phyloP scores from a whole-genome alignment of 2,888 invertebrate genomes.

The Ormyrus pomaceus region DNA sequence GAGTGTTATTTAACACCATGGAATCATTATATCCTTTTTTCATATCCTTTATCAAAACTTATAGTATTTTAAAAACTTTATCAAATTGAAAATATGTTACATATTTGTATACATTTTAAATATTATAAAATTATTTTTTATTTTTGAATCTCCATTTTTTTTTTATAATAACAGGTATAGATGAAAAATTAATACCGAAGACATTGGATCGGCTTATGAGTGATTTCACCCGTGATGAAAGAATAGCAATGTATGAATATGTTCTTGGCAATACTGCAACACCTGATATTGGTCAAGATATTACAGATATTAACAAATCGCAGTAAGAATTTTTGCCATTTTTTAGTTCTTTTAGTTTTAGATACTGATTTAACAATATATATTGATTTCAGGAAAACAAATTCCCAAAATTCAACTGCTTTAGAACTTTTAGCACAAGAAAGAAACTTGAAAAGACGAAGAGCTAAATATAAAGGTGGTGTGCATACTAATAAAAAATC shows the following conservation, averaged over 20 bases:
- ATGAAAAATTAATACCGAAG: slow-evolving; percentile 71
- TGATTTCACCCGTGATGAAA: slow-evolving; percentile 74
- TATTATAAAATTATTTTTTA: slow-evolving; percentile 19
- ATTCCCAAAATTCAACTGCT: slow-evolving; percentile 61
- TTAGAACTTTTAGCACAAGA: slow-evolving; percentile 70
- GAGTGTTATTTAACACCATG: slow-evolving; percentile 67
- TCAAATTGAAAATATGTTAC: slow-evolving; percentile 11
- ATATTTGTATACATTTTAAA: neutral
- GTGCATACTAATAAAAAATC: slow-evolving; percentile 74
- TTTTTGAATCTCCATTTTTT: slow-evolving; percentile 46
- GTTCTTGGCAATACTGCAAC: slow-evolving; percentile 69
- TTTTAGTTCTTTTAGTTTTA: slow-evolving; percentile 18
- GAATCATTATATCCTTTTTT: slow-evolving; percentile 73
- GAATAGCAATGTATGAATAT: slow-evolving; percentile 72
- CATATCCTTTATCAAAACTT: slow-evolving; percentile 68
- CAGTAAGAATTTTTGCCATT: slow-evolving; percentile 37
- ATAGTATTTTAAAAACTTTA: slow-evolving; percentile 10
- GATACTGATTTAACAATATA: neutral
- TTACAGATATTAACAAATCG: slow-evolving; percentile 61
- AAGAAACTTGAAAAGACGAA: slow-evolving; percentile 71
- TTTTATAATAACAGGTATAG: slow-evolving; percentile 67
- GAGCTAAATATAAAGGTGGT: slow-evolving; percentile 69
- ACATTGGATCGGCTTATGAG: slow-evolving; percentile 72
- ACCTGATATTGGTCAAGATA: slow-evolving; percentile 69
- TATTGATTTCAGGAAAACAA: slow-evolving; percentile 60